Base-by-base conservation (phyloP, 2,888 invertebrate genomes). In the Hylaea fasciaria region DNA sequence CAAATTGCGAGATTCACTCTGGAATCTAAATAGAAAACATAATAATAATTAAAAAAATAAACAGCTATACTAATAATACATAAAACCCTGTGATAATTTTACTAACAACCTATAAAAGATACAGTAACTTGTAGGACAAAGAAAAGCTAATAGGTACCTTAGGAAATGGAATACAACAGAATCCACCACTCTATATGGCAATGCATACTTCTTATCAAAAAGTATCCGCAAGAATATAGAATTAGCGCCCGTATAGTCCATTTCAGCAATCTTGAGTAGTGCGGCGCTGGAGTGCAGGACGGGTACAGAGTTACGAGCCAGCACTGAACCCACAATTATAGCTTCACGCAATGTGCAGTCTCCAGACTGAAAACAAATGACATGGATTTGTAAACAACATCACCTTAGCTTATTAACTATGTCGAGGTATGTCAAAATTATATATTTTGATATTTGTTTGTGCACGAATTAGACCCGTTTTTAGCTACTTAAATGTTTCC, bases 131-230 rank as follows among this genome's bases (percentile, higher is more conserved):
- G 5, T 2, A 22, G 22, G 22, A 22, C 22, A 22, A 22, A n/a
- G n/a, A n/a, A n/a, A n/a, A n/a, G n/a, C n/a, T n/a, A n/a, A n/a
- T n/a, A n/a, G n/a, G n/a, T 60, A 98, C 98, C 96, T 95, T 37
- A 98, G 82, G 85, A 99, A 99, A 86, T 99, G 99, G 80, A 97
- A 96, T 1, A 99, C 98, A 7, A 98, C 95, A 12, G 97, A 97
- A 92, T 99, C 99, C 5, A 99, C 95, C 0, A 98, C 99, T 74
- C 97, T 94, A 85, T 97, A 99, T 0, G 99, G 99, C 56, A 99
- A 92, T 0, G 99, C 98, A 92, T 99, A 99, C 82, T 99, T 98
- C 87, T 99, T 99, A 81, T 99, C 98, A 66, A 99, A 95, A 62
- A 99, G 95, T 81, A 98, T 96, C 63, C 98, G 93, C 56, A 99